Evolutionary conservation across 2,797 vertebrate species (phyloP).

Genomic region (Hapalemur alaotrensis): DNA sequence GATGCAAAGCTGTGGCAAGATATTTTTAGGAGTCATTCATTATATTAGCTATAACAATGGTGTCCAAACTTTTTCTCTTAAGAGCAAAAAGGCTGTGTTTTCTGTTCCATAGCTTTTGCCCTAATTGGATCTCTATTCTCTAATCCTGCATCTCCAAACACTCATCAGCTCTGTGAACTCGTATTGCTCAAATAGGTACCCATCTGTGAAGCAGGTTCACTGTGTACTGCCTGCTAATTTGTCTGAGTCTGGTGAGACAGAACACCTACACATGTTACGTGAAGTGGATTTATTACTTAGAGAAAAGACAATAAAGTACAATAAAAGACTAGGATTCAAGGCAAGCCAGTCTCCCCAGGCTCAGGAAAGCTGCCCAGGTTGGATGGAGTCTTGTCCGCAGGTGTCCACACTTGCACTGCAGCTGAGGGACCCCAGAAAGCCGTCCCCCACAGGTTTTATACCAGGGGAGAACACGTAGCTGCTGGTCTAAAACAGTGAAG

Average conservation of each 20-base stretch:
- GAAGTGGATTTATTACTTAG: neutral
- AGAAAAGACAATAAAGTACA: neutral
- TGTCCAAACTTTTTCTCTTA: neutral
- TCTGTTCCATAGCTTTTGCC: neutral
- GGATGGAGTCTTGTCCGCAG: neutral
- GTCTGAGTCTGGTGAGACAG: neutral
- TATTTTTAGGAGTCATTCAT: neutral
- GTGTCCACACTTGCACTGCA: accelerated
- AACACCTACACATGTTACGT: too few species aligned
- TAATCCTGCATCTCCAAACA: neutral
- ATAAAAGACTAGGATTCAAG: neutral
- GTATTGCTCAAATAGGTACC: neutral
- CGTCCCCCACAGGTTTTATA: neutral
- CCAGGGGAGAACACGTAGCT: neutral
- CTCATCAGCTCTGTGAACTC: neutral
- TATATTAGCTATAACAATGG: neutral
- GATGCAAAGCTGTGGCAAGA: neutral
- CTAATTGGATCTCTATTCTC: neutral
- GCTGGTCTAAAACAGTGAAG: neutral
- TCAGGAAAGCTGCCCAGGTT: neutral
- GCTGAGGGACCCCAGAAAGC: neutral
- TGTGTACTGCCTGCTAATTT: neutral
- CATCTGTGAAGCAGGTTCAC: neutral
- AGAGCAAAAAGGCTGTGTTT: neutral
- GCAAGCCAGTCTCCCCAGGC: neutral